These are phyloP conservation scores for Calameuta filiformis DNA, from an alignment of 2,888 invertebrate genomes.

Conservation along the genomic window DNA sequence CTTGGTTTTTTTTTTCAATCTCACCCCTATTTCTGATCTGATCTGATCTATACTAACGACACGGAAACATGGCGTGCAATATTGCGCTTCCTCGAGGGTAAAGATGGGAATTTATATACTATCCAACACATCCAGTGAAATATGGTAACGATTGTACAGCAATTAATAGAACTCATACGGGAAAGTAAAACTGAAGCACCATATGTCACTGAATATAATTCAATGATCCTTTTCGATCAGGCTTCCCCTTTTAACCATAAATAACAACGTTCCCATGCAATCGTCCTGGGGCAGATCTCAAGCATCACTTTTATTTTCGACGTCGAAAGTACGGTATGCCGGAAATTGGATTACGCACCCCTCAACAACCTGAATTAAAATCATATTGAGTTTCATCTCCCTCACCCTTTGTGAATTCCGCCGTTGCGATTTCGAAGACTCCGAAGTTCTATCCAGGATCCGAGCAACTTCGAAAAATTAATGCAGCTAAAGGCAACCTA, in stretches of 20 bases:
- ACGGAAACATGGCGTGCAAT: background rate
- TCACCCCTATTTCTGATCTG: background rate
- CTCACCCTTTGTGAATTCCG: background rate
- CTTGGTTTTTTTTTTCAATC: background rate
- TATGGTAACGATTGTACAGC: background rate
- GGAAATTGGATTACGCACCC: conserved; percentile 6
- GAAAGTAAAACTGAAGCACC: background rate
- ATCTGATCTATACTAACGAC: background rate
- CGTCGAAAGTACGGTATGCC: background rate
- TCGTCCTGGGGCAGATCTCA: background rate
- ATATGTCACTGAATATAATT: background rate
- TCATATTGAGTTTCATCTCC: background rate
- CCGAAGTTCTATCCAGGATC: background rate
- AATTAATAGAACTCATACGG: background rate
- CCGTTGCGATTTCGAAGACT: background rate
- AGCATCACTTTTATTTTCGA: background rate
- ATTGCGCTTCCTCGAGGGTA: background rate
- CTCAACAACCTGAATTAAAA: background rate
- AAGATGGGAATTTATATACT: background rate
- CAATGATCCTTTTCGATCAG: background rate
- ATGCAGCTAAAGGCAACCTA: background rate
- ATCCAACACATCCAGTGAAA: background rate
- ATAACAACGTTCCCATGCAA: background rate
- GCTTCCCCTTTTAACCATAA: background rate
- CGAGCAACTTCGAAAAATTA: background rate